Conservation (phyloP, 2,797 vertebrate genomes). For the Brachyrhaphis roseni region DNA sequence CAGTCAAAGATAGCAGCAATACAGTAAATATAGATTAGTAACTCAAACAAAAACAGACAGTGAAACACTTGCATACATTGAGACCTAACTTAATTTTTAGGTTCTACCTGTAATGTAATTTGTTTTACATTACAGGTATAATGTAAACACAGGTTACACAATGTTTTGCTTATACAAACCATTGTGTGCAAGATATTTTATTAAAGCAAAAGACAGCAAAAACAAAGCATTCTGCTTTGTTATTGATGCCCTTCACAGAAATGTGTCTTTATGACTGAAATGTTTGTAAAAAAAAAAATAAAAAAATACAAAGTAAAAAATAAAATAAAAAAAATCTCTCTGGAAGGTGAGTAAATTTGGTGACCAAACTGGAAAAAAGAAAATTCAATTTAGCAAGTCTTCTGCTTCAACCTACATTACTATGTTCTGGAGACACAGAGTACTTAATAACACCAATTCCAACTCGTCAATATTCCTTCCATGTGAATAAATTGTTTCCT, state of each 20-base stretch:
- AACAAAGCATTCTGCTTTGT: neutral
- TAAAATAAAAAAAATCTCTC: neutral
- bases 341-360: neutral
- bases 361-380: neutral
- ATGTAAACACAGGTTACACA: no score
- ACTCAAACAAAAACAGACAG: neutral
- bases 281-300: neutral
- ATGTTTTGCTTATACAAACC: neutral
- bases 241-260: neutral
- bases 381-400: neutral
- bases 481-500: constrained; percentile 29
- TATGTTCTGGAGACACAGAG: neutral
- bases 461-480: constrained; percentile 13
- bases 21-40: neutral
- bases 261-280: neutral
- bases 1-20: neutral
- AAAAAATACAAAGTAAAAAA: neutral
- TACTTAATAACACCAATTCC: neutral
- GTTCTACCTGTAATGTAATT: neutral
- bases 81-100: neutral
- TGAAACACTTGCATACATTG: neutral
- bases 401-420: neutral
- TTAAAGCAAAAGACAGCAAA: neutral
- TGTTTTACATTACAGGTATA: no score
- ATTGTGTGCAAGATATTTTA: neutral